Conservation (phyloP, 2,888 invertebrate genomes). For the Morinoia aosen region DNA sequence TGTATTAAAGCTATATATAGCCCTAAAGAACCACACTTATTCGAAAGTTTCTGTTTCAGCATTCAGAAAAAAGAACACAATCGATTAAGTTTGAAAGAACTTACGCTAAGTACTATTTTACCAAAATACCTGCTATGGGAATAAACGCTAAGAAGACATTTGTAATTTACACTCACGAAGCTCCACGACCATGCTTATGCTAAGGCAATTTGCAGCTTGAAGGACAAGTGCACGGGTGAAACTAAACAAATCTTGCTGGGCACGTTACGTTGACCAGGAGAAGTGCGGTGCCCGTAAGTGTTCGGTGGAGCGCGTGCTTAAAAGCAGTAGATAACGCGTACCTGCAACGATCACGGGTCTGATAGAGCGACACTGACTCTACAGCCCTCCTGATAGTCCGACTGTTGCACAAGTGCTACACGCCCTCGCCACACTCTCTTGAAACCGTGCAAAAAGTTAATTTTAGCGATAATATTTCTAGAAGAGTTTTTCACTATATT, state of each 20-base stretch:
- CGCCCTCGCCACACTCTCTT: neutral
- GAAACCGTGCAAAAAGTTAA: neutral
- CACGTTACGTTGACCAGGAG: neutral
- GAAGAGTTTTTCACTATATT: neutral
- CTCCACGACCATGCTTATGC: neutral
- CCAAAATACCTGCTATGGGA: neutral
- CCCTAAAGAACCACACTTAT: neutral
- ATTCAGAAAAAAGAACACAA: neutral
- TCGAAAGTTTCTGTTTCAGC: neutral
- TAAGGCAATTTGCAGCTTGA: neutral
- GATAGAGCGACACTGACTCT: slow-evolving; percentile 8
- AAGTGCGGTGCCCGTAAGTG: slow-evolving; percentile 21
- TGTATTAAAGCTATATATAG: neutral
- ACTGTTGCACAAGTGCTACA: neutral
- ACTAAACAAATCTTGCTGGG: neutral
- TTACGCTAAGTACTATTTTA: neutral
- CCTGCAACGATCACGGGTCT: slow-evolving; percentile 25
- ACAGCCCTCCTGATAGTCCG: slow-evolving; percentile 8
- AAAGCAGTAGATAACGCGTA: slow-evolving; percentile 30
- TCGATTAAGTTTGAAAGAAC: neutral
- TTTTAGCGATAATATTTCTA: neutral
- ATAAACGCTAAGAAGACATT: neutral
- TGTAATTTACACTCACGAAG: neutral
- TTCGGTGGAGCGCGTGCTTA: slow-evolving; percentile 25
- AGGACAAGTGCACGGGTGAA: neutral